A percentile compares a stretch with the other conserved stretches of the same genome.
Conservation (phyloP, 2,888 invertebrate species). For the Lycocerus yunnanus region DNA sequence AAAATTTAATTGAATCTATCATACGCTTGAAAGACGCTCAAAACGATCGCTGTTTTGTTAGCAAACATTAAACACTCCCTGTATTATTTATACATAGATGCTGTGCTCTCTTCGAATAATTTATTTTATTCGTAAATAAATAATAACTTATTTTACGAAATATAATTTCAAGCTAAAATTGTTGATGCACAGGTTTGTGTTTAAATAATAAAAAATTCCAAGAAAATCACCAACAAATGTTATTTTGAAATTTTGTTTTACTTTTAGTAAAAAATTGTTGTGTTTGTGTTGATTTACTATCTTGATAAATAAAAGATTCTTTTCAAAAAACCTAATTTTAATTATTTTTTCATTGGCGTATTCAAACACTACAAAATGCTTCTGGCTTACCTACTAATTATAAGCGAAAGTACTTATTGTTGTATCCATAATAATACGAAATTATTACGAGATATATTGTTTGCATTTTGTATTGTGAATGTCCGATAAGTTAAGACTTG, state of each 20-base stretch:
- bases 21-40: neutral
- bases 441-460: neutral
- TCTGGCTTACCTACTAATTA: neutral
- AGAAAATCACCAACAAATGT: neutral
- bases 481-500: neutral
- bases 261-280: neutral
- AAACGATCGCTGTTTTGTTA: neutral
- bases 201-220: no score
- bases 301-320: neutral
- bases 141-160: neutral
- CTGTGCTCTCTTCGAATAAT: neutral
- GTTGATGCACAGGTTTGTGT: no score
- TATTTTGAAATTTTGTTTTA: neutral
- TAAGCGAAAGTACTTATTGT: neutral
- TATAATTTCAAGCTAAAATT: neutral
- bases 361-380: neutral
- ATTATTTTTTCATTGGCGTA: neutral
- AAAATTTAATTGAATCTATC: neutral
- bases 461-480: neutral
- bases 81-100: neutral
- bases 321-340: neutral
- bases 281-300: no score
- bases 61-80: neutral
- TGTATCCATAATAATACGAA: neutral
- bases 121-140: neutral